Evolutionary conservation across 1,140 invertebrate species (phyloP).

Genomic region (Phocides pigmalion): DNA sequence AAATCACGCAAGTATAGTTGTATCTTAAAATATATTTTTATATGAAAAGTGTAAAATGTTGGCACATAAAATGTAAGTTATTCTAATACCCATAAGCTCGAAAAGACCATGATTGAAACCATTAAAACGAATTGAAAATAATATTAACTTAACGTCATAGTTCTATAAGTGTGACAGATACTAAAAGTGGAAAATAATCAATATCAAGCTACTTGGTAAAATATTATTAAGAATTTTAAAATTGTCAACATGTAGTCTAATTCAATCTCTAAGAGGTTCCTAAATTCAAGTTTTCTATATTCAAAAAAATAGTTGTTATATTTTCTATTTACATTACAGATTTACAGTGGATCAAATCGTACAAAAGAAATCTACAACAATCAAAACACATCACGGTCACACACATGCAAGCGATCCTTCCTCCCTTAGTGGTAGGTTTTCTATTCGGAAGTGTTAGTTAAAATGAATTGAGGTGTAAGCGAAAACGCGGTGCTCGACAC

Average conservation of each 20-base stretch:
- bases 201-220: background rate
- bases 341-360: conserved; percentile 13
- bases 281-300: background rate
- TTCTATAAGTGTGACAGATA: background rate
- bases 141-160: background rate
- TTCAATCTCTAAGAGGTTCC: background rate
- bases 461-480: conserved; percentile 47
- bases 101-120: no score
- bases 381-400: conserved; percentile 60
- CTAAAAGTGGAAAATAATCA: background rate
- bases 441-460: conserved; percentile 41
- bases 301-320: background rate
- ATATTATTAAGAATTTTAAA: background rate
- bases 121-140: background rate
- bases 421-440: conserved; percentile 32
- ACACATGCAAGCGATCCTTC: conserved; percentile 61
- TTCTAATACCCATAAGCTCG: no score
- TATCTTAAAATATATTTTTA: background rate
- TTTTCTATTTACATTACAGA: conserved; percentile 10
- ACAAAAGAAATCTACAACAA: conserved; percentile 23
- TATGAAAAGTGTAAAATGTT: no score
- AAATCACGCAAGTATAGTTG: background rate
- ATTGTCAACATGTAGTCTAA: background rate
- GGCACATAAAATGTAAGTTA: no score
- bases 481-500: conserved; percentile 49